Evolutionary conservation across 2,797 vertebrate genomes (phyloP), one percentile per base, ranked within the genome.

Genomic region (Tapirus indicus): DNA sequence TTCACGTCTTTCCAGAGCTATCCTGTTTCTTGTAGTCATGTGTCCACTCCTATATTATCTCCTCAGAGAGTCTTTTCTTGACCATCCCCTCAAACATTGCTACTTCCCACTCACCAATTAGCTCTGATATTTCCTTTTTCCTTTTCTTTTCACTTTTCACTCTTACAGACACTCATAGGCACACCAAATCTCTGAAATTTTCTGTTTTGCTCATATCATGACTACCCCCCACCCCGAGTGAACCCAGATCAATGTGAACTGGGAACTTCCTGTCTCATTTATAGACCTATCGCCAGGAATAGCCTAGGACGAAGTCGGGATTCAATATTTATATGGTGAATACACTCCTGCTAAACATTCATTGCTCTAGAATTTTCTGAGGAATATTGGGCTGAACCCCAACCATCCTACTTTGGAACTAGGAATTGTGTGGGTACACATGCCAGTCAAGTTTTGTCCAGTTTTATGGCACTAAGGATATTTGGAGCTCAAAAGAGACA

Each of bases 21-120:
- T n/a, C 4, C 11, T 29, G 2, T 38, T 32, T 27, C 25, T 21
- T 8, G 1, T 0, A 35, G 20, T 21, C 25, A 35, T 2, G 2
- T 38, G 4, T 41, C 38, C 21, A 9, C 4, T 23, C 9, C 21
- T n/a, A 6, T 7, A 16, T 17, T 32, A 7, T 44, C 29, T 56
- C 16, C 8, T 62, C 41, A 49, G 5, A 68, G 2, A 41, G 20
- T 4, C 1, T 47, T 49, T 71, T 47, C 23, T 38, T 17, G 23
- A n/a, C 2, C 1, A 11, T 10, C 25, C 20, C 13, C 13, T 49
- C 35, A 32, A 44, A 78, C 7, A 0, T 5, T 23, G 6, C 17
- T 29, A 38, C 1, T 80, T 1, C 23, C 25, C 2, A 41, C 14
- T 27, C 25, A 38, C 29, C 27, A 72, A 9, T 83, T 49, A 52